These are phyloP conservation scores for Bellardia bayeri DNA, from an alignment of 2,888 invertebrate species.

Conservation along the genomic window DNA sequence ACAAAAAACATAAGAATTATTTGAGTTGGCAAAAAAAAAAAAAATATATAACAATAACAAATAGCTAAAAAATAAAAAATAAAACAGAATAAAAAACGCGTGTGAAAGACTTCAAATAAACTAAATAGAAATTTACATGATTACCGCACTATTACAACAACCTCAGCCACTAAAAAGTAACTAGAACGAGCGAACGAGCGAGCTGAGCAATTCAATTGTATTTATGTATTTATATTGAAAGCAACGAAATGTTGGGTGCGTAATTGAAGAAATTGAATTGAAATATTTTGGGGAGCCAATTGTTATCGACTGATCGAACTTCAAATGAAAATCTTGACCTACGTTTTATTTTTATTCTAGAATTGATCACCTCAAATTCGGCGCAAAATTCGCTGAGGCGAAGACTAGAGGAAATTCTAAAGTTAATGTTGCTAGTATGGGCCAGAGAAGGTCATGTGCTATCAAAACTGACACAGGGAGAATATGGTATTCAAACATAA, in stretches of 20 bases:
- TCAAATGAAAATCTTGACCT: slow-evolving; percentile 68
- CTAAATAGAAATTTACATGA: slow-evolving; percentile 62
- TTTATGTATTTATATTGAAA: not conserved
- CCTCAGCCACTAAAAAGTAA: slow-evolving; percentile 7
- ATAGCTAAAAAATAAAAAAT: not conserved
- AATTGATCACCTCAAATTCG: slow-evolving; percentile 81
- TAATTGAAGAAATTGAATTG: slow-evolving; percentile 39
- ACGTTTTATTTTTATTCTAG: slow-evolving; percentile 75
- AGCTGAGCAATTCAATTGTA: too few species aligned
- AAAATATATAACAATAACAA: slow-evolving; percentile 12
- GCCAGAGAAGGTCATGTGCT: slow-evolving; percentile 90
- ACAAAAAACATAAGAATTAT: slow-evolving; percentile 40
- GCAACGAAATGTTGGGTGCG: slow-evolving; percentile 71
- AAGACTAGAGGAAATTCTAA: slow-evolving; percentile 91
- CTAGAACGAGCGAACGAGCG: slow-evolving; percentile 12
- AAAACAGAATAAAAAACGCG: slow-evolving; percentile 16
- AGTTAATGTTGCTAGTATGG: slow-evolving; percentile 93
- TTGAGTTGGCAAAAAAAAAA: slow-evolving; percentile 5
- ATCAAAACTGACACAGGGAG: slow-evolving; percentile 87
- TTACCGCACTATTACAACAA: slow-evolving; percentile 33
- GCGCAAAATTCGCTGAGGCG: slow-evolving; percentile 85
- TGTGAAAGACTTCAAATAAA: slow-evolving; percentile 40
- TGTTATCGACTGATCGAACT: not conserved
- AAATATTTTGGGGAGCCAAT: slow-evolving; percentile 7
- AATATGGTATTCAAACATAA: slow-evolving; percentile 84